Base-by-base conservation (phyloP, 1,140 invertebrate species). In the Trachelipus rathkii region DNA sequence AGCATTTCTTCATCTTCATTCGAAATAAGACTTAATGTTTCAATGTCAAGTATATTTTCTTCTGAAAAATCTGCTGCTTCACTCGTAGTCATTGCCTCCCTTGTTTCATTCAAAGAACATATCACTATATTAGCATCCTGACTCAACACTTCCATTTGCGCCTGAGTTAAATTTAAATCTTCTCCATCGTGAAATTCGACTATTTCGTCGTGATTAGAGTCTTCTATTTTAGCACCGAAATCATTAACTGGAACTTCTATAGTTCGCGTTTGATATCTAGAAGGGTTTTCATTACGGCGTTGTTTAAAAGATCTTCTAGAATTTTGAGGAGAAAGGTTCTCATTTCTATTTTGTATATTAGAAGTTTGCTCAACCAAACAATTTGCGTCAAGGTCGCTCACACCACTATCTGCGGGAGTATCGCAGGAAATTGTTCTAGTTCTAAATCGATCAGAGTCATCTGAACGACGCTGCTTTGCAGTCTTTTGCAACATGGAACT, bases 181-280 rank as follows among this genome's bases (percentile, higher is more conserved):
- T 77, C 78, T 67, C 78, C 77, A 53, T 79, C 79, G 66, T 77
- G 77, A 44, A 79, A 79, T 50, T 81, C 81, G 9, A 79, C 73
- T 11, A 79, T 46, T 70, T 66, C 67, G 44, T 73, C 50, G 46
- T 77, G 71, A 71, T 81, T 76, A 5, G 23, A 43, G 13, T n/a
- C 33, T 33, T 66, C 46, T 33, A 33, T 33, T 7, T 69, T 11
- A 70, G 73, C 74, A 11, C 66, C 79, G 71, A 76, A 77, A 45
- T 74, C 74, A 71, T 79, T 72, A 33, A 79, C 70, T 70, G 80
- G 77, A 53, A 77, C 77, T 24, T 85, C 85, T 21, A 93, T 91
- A 0, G 91, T 93, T 81, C 93, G 93, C 0, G 92, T 93, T 82
- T 89, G 90, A 82, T 91, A 93, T 72, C 79, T 72, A 46, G 70